Conservation (phyloP, 1,140 invertebrate species). For the Orius insidiosus region DNA sequence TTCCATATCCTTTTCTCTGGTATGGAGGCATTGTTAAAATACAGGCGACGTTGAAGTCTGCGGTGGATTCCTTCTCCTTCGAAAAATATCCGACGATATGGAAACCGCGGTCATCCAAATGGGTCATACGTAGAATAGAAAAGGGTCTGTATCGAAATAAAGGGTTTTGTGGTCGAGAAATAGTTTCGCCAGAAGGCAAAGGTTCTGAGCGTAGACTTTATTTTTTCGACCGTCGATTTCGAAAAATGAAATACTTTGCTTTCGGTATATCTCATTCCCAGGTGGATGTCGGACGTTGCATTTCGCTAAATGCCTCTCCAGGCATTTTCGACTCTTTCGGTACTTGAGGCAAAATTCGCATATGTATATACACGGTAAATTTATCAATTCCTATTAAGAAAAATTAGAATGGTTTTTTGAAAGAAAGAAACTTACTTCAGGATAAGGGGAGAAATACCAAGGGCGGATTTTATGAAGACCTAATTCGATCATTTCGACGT, state of each 20-base stretch:
- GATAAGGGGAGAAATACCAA: slow-evolving; percentile 99
- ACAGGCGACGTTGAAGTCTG: slow-evolving; percentile 99
- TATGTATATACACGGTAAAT: slow-evolving; percentile 83
- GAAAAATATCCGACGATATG: slow-evolving; percentile 99
- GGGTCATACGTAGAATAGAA: slow-evolving; percentile 99
- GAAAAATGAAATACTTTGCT: slow-evolving; percentile 91
- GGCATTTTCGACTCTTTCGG: slow-evolving; percentile 85
- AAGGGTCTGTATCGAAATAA: slow-evolving; percentile 98
- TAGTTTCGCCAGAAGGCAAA: slow-evolving; percentile 92
- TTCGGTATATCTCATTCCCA: slow-evolving; percentile 96
- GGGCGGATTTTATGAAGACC: slow-evolving; percentile 84
- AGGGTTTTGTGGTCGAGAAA: slow-evolving; percentile 98
- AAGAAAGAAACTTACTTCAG: slow-evolving; percentile 59
- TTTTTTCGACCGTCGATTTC: slow-evolving; percentile 99
- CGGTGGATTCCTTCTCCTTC: slow-evolving; percentile 98
- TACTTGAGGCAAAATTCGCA: slow-evolving; percentile 99
- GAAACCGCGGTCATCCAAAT: slow-evolving; percentile 68
- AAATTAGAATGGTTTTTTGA: slow-evolving; percentile 16
- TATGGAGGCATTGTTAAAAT: slow-evolving; percentile 97
- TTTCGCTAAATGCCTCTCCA: slow-evolving; percentile 84
- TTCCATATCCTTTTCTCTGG: slow-evolving; percentile 95
- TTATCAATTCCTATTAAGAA: slow-evolving; percentile 71
- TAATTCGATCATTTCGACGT: slow-evolving; percentile 90
- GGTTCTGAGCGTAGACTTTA: slow-evolving; percentile 96
- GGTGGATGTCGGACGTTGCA: slow-evolving; percentile 92